Evolutionary conservation across 2,113 vertebrate species (phyloP).

Genomic region (Formicarius rufipectus): DNA sequence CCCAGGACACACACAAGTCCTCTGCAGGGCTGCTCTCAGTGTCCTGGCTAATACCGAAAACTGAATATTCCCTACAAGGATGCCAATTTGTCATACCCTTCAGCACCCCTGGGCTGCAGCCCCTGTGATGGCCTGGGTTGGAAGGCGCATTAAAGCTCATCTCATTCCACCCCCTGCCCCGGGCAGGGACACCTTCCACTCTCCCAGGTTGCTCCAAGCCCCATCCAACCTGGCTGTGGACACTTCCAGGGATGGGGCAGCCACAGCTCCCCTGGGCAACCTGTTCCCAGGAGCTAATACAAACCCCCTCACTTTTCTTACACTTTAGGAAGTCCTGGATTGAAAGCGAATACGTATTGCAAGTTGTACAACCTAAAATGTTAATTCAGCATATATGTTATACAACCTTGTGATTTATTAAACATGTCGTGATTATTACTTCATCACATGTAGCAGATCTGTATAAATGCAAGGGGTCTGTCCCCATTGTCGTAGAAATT

Average conservation of each 20-base stretch:
- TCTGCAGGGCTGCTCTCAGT: neutral
- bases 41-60: too few species aligned
- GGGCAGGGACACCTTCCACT: too few species aligned
- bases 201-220: neutral
- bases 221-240: neutral
- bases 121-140: neutral
- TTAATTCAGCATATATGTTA: neutral
- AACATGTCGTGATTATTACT: neutral
- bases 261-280: neutral
- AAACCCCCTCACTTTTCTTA: neutral
- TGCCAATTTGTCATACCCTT: neutral
- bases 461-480: neutral
- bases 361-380: neutral
- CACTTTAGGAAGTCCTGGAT: neutral
- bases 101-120: neutral
- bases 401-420: neutral
- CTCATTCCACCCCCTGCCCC: neutral
- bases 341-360: neutral
- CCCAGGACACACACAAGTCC: neutral
- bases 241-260: neutral
- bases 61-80: neutral
- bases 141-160: neutral
- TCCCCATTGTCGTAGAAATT: neutral
- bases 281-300: neutral
- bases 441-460: neutral